These are phyloP conservation scores for Acrobasis suavella DNA, from an alignment of 2,888 invertebrate genomes.

Conservation along the genomic window DNA sequence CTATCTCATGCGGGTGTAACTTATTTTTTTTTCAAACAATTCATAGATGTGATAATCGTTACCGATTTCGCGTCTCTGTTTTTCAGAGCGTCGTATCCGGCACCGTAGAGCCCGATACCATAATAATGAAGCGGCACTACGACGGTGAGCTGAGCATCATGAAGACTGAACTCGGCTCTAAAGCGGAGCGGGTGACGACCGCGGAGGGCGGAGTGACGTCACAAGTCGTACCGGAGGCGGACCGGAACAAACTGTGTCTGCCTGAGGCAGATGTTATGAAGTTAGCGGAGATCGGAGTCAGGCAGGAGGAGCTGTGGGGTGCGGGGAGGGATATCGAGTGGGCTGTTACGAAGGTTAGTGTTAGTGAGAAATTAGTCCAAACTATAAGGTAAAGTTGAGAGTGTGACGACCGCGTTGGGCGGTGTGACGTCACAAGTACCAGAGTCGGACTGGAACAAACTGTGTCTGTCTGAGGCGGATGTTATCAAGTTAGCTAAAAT, in stretches of 20 bases:
- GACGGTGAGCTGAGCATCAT: conserved; percentile 71
- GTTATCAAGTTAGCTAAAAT: conserved; percentile 78
- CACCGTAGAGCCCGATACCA: conserved; percentile 88
- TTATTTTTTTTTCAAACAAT: too few relatives aligned
- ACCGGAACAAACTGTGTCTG: conserved; percentile 77
- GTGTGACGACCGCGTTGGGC: conserved; percentile 64
- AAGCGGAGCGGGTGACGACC: conserved; percentile 75
- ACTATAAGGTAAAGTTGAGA: conserved; percentile 80
- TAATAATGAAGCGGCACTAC: conserved; percentile 79
- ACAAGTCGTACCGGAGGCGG: conserved; percentile 61
- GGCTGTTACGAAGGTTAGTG: conserved; percentile 84
- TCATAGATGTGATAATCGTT: too few relatives aligned
- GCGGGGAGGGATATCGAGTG: conserved; percentile 91
- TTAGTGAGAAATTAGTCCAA: too few relatives aligned
- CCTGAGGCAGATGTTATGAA: conserved; percentile 76
- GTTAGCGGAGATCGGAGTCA: conserved; percentile 75
- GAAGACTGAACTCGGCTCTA: conserved; percentile 75
- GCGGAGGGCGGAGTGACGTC: conserved; percentile 64
- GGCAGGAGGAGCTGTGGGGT: conserved; percentile 86
- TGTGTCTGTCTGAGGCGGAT: conserved; percentile 82
- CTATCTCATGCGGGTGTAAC: too few relatives aligned
- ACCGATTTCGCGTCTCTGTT: not conserved
- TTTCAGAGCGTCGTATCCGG: conserved; percentile 90
- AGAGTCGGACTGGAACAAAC: conserved; percentile 56
- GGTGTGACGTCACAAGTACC: conserved; percentile 67